Evolutionary conservation across 2,113 vertebrate genomes (phyloP), one percentile per base, ranked within the genome.

Genomic region (Nothobranchius kuhntae): DNA sequence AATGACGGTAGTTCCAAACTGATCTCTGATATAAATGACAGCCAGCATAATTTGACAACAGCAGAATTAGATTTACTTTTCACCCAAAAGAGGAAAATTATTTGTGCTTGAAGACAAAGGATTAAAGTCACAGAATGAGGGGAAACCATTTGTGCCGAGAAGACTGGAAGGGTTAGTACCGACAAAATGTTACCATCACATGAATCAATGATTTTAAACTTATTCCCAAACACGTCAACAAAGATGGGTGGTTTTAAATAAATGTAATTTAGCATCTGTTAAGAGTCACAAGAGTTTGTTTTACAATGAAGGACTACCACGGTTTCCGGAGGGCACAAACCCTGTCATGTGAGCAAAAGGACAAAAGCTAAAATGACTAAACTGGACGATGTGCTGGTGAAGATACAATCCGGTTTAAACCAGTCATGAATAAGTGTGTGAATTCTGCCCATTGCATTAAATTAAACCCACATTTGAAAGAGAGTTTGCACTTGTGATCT

Each of bases 171-270:
- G 47, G 1, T 61, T 67, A 72, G 21, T 21, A 21, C 21, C 21
- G 21, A 21, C 21, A 21, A 21, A 21, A 21, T 21, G 21, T 21
- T 21, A 21, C 21, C 30, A 30, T 58, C 35, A 61, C 30, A 82
- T 46, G 56, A 67, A 68, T 59, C 6, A 3, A 30, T 1, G 30
- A 30, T 63, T 64, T 54, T 38, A 82, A 64, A 71, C 51, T 55
- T 50, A 71, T 66, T 48, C 51, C 11, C 48, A 67, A 63, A 69
- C 70, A 69, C 57, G 57, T 57, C 60, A 26, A 48, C 72, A 64
- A 65, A 73, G 21, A 61, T 44, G 69, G 54, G 63, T 64, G 71
- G 30, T 4, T 9, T 50, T 4, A 11, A 24, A 9, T 6, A 15
- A 60, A 77, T 51, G 11, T 30, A 2, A 36, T 48, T 44, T 30